Evolutionary conservation across 2,888 invertebrate genomes (phyloP).

Genomic region (Aquatica leii): DNA sequence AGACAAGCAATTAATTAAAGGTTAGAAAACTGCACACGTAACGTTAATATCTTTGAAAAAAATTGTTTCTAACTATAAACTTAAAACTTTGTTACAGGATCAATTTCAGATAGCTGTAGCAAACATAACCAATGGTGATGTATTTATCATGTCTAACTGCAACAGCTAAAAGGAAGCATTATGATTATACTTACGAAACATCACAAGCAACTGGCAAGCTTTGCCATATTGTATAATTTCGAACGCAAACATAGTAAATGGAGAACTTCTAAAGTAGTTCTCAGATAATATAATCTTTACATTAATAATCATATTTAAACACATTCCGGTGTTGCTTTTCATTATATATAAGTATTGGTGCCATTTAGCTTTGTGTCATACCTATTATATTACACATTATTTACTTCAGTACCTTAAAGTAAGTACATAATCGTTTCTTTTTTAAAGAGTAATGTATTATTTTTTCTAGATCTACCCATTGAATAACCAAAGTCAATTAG

Average conservation of each 20-base stretch:
- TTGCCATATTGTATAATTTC: slow-evolving; percentile 55
- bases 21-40: too few species aligned
- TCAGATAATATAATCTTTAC: slow-evolving; percentile 47
- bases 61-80: too few species aligned
- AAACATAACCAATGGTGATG: slow-evolving; percentile 47
- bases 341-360: slow-evolving; percentile 32
- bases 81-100: slow-evolving; percentile 15
- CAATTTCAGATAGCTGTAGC: slow-evolving; percentile 15
- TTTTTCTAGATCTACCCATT: slow-evolving; percentile 8
- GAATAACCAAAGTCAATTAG: slow-evolving; percentile 44
- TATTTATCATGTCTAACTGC: slow-evolving; percentile 48
- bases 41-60: too few species aligned
- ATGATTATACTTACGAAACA: slow-evolving; percentile 43
- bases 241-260: slow-evolving; percentile 85
- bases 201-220: slow-evolving; percentile 44
- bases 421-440: slow-evolving; percentile 8
- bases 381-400: slow-evolving; percentile 2
- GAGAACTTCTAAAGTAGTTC: slow-evolving; percentile 66
- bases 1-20: too few species aligned
- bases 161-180: slow-evolving; percentile 38
- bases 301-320: slow-evolving; percentile 24
- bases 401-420: slow-evolving; percentile 34
- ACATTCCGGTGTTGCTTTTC: slow-evolving; percentile 27
- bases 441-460: slow-evolving; percentile 2
- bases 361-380: slow-evolving; percentile 37